Evolutionary conservation across 2,797 vertebrate genomes (phyloP).

Genomic region (Sebastes steindachneri): DNA sequence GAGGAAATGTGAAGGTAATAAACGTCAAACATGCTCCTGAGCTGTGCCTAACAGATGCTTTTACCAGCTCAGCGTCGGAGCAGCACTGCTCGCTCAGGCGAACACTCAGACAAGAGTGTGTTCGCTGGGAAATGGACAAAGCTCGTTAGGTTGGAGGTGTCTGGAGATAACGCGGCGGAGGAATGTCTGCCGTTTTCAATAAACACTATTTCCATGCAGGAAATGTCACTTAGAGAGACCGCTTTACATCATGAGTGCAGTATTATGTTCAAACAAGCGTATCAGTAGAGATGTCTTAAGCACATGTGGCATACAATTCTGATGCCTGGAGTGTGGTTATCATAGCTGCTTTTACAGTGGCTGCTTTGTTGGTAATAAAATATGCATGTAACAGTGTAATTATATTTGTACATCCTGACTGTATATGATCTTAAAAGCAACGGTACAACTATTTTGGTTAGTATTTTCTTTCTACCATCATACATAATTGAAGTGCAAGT

Average conservation of each 20-base stretch:
- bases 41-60: conserved; percentile 86
- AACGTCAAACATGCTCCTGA: conserved; percentile 82
- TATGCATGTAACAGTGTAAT: conserved; percentile 40
- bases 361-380: conserved; percentile 50
- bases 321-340: conserved; percentile 16
- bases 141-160: conserved; percentile 86
- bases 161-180: conserved; percentile 79
- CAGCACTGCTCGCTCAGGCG: conserved; percentile 77
- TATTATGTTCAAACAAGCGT: conserved; percentile 70
- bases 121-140: conserved; percentile 84
- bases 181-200: conserved; percentile 82
- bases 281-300: conserved; percentile 69
- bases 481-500: not conserved
- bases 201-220: conserved; percentile 75
- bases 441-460: not conserved
- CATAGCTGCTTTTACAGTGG: conserved; percentile 25
- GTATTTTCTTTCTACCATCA: not conserved
- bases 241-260: conserved; percentile 66
- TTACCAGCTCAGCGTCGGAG: conserved; percentile 82
- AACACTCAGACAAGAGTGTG: conserved; percentile 69
- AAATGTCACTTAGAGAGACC: conserved; percentile 78
- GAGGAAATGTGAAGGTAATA: conserved; percentile 85
- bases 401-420: conserved; percentile 24
- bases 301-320: conserved; percentile 30
- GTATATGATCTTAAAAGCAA: conserved; percentile 12